A percentile compares a stretch with the other conserved stretches of the same genome.
These are phyloP conservation scores for Rhodinocichla rosea DNA, from an alignment of 2,113 vertebrate species.

Conservation along the genomic window DNA sequence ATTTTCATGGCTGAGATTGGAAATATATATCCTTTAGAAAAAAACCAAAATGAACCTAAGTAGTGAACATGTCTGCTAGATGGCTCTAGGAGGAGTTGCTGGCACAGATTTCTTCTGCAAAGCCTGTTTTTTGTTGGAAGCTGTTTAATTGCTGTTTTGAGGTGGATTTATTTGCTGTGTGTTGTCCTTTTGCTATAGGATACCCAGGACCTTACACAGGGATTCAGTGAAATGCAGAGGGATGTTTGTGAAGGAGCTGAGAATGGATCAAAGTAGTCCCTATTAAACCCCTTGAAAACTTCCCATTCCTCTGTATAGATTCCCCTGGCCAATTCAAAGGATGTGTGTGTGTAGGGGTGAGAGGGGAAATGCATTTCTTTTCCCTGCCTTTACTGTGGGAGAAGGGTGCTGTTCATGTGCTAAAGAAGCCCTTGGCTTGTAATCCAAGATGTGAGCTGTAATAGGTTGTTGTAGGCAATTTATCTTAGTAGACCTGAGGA, in stretches of 20 bases:
- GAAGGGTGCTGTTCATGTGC: background rate
- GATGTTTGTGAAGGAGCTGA: background rate
- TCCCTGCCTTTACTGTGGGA: background rate
- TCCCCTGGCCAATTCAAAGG: background rate
- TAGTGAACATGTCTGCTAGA: accelerated
- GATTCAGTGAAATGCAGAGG: background rate
- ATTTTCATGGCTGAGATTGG: background rate
- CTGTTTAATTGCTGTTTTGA: background rate
- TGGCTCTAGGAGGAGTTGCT: background rate
- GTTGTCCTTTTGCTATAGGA: background rate
- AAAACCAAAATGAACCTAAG: background rate
- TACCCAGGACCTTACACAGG: background rate
- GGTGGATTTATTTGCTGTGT: background rate
- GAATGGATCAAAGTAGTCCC: background rate
- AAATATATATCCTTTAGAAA: background rate
- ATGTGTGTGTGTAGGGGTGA: background rate
- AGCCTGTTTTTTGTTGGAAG: background rate
- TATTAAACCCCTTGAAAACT: background rate
- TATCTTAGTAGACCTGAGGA: background rate
- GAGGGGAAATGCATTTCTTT: background rate
- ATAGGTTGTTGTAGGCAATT: background rate
- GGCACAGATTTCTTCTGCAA: background rate
- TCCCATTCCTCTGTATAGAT: background rate
- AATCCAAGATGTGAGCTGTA: background rate
- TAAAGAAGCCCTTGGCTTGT: background rate